Evolutionary conservation across 2,797 vertebrate species (phyloP), one percentile per base, ranked within the genome.

Genomic region (Enteromius mattozi): DNA sequence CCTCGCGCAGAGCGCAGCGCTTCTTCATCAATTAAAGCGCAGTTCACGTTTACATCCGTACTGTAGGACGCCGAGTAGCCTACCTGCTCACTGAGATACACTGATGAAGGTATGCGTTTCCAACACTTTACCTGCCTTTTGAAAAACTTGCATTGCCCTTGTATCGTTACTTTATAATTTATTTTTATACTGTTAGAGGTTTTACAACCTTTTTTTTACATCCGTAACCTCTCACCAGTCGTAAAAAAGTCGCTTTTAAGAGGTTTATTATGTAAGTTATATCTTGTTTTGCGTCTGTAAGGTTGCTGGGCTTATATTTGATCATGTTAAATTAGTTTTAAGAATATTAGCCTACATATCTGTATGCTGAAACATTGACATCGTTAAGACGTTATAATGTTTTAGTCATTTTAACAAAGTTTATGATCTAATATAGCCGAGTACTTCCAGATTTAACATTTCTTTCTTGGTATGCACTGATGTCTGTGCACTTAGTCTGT

Each of bases 61-160:
- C 83, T 63, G 51, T 10, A 54, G 8, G 27, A 78, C 37, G 37
- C 30, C 45, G 70, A 83, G 3, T 1, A 45, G 42, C 42, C 42
- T 45, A 4, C 63, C 33, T 66, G 71, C 6, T 68, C 16, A 69
- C 63, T 3, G 13, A 72, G 14, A 13, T 42, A 42, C 59, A 78
- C 84, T 16, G 74, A 87, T 86, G 86, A 89, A 86, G 88, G 88
- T 86, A 86, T 47, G 65, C 21, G 9, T 45, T 69, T 54, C 45
- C 3, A 37, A 3, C 6, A 4, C 30, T 75, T 65, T 19, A 21
- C 6, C 14, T 21, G 13, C 9, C 16, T 66, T 66, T 65, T 82
- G 12, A n/a, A 21, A 69, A 40, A 19, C 27, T 42, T 61, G 27
- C 35, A 24, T 77, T 47, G 3, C 24, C 40, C 59, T 78, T 63